phyloP scores from a whole-genome alignment of 2,113 vertebrate species.

The Hippolais icterina region DNA sequence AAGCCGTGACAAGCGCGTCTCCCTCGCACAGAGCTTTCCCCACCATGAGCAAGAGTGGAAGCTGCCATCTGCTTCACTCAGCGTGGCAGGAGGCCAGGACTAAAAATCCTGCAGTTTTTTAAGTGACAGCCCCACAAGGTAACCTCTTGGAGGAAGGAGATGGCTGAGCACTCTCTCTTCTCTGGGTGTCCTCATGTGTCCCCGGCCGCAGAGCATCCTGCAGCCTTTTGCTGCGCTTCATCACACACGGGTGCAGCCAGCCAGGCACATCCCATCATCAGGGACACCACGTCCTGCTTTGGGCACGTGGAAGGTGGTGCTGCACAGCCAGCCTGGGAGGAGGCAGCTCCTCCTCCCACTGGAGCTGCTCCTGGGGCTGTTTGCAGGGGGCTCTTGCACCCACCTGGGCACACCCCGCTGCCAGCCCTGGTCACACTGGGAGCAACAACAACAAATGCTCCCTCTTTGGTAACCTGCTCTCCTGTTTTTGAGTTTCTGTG shows the following conservation, averaged over 20 bases:
- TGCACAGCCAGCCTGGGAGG: not conserved
- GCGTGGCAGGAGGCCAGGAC: not conserved
- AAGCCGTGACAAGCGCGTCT: rapidly evolving
- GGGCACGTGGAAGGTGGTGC: not conserved
- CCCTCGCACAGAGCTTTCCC: not conserved
- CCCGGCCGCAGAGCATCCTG: not conserved
- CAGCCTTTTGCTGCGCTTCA: not conserved
- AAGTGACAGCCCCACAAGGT: not conserved
- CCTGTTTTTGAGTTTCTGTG: not conserved
- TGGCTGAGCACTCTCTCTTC: rapidly evolving
- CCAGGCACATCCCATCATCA: not conserved
- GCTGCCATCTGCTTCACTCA: not conserved
- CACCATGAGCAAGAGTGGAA: rapidly evolving
- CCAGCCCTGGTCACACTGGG: rapidly evolving
- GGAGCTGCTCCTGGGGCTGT: rapidly evolving
- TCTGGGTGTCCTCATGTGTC: not conserved
- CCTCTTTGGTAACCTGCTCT: not conserved
- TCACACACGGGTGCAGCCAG: not conserved
- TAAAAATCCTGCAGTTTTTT: not conserved
- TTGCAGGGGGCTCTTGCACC: not conserved
- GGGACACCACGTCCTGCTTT: not conserved
- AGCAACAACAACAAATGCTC: not conserved
- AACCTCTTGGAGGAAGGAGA: not conserved
- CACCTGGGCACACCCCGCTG: rapidly evolving
- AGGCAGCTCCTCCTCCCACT: not conserved